phyloP scores from a whole-genome alignment of 2,888 invertebrate species.

The Melinaea menophilus region DNA sequence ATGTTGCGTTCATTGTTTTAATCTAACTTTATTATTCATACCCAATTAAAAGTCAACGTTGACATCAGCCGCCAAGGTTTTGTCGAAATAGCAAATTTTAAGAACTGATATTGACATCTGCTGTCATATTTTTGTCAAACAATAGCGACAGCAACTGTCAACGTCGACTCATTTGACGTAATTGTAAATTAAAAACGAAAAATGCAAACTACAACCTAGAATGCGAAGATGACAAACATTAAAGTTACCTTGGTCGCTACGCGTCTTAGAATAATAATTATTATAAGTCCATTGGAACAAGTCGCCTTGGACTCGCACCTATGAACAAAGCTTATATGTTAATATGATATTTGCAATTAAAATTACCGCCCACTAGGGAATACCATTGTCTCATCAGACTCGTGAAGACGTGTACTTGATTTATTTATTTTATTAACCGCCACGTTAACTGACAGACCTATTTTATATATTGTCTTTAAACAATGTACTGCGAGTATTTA shows the following conservation, averaged over 20 bases:
- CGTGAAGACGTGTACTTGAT: slow-evolving; percentile 39
- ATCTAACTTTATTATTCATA: neutral
- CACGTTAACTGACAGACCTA: neutral
- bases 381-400: slow-evolving; percentile 65
- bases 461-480: neutral
- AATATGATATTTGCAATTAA: slow-evolving; percentile 74
- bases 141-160: too few relatives aligned
- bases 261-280: slow-evolving; percentile 5
- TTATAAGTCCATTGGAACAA: slow-evolving; percentile 35
- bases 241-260: slow-evolving; percentile 5
- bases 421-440: too few relatives aligned
- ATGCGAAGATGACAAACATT: slow-evolving; percentile 4
- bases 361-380: slow-evolving; percentile 68
- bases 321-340: slow-evolving; percentile 73
- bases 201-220: too few relatives aligned
- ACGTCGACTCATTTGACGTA: too few relatives aligned
- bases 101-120: too few relatives aligned
- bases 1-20: too few relatives aligned
- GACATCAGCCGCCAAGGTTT: too few relatives aligned
- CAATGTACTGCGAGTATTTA: too few relatives aligned
- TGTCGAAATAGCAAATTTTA: too few relatives aligned
- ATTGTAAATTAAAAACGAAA: too few relatives aligned
- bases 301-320: slow-evolving; percentile 64
- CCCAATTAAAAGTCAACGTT: too few relatives aligned
- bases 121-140: too few relatives aligned